Percentiles rank a stretch among this genome's conserved stretches.
Evolutionary conservation across 2,888 invertebrate species (phyloP).

Genomic region (Graphium colonna): DNA sequence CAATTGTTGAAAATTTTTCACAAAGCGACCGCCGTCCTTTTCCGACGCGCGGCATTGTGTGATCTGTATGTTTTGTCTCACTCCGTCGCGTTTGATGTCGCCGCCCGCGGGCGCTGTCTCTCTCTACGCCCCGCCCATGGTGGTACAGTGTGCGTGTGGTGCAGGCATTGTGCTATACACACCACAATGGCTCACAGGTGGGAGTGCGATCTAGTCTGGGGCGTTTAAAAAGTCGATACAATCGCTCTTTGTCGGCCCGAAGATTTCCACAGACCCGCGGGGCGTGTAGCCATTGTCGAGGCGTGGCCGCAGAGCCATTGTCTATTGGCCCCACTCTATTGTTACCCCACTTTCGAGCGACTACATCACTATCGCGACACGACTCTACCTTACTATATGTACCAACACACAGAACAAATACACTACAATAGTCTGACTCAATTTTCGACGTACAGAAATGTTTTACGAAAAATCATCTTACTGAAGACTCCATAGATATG

Average conservation of each 20-base stretch:
- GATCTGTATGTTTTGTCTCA: constrained; percentile 39
- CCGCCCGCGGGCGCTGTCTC: constrained; percentile 60
- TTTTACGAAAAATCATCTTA: no score
- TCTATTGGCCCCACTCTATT: constrained; percentile 71
- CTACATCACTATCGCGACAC: no score
- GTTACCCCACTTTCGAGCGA: no score
- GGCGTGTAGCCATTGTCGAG: no score
- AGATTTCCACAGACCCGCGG: no score
- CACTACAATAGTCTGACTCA: no score
- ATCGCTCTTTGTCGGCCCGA: no score
- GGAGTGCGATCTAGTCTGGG: constrained; percentile 70
- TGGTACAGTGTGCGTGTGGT: constrained; percentile 66
- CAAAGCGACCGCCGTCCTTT: constrained; percentile 75
- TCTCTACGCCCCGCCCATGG: constrained; percentile 76
- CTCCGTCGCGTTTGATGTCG: constrained; percentile 39
- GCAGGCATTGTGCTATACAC: constrained; percentile 72
- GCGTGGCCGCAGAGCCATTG: constrained; percentile 71
- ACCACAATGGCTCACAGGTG: constrained; percentile 70
- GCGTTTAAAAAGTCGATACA: constrained; percentile 80
- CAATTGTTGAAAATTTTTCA: constrained; percentile 55
- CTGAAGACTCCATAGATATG: no score
- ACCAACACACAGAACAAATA: no score
- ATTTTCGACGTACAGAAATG: no score
- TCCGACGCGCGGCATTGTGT: constrained; percentile 67
- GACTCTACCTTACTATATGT: no score